These are phyloP conservation scores for Eubasilissa splendida DNA, from an alignment of 2,888 invertebrate species.

Conservation along the genomic window DNA sequence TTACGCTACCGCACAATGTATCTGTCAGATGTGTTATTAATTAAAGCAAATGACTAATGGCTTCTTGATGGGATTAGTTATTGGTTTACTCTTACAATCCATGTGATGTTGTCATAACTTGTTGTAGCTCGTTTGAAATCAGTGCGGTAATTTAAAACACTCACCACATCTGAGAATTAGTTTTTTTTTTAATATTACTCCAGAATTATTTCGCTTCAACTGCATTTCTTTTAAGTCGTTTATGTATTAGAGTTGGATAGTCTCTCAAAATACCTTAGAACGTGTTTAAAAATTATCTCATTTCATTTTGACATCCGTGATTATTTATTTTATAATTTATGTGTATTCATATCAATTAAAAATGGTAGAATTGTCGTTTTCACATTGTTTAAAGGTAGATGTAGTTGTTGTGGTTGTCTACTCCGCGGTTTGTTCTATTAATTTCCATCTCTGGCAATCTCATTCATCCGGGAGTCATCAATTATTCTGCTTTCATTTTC, in stretches of 20 bases:
- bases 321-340: not conserved
- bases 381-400: not conserved
- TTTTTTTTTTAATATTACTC: no score
- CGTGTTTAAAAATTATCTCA: no score
- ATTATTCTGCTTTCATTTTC: constrained; percentile 53
- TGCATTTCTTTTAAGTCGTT: no score
- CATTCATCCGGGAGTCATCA: constrained; percentile 49
- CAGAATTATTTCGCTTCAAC: no score
- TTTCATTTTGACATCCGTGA: no score
- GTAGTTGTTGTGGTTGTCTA: not conserved
- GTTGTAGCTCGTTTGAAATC: not conserved
- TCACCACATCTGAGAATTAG: no score
- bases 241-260: no score
- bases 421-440: not conserved
- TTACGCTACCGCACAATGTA: constrained; percentile 38
- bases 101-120: not conserved
- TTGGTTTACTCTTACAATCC: not conserved
- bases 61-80: constrained; percentile 38
- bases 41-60: constrained; percentile 50
- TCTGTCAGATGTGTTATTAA: constrained; percentile 47
- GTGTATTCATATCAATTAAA: not conserved
- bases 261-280: no score
- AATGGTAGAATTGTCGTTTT: not conserved
- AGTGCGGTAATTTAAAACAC: no score
- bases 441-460: constrained; percentile 5